Base-by-base conservation (phyloP, 2,113 vertebrate species). In the Protomyctophum bolini region DNA sequence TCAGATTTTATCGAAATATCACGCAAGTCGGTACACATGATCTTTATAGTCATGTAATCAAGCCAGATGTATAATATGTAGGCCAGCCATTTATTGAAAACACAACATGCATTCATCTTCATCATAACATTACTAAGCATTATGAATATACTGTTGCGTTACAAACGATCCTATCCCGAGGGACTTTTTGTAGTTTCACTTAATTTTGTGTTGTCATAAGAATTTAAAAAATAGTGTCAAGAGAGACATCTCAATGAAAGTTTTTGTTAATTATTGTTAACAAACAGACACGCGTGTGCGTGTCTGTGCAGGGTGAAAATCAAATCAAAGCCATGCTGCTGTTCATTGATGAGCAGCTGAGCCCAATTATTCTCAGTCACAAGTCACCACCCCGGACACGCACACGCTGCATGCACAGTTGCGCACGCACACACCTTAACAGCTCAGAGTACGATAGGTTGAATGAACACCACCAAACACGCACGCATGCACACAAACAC, bases 281-380 rank as follows among this genome's bases (percentile, higher is more conserved):
- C n/a, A n/a, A n/a, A n/a, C n/a, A n/a, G n/a, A n/a, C n/a, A n/a
- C 65, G 10, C 57, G 33, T 7, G 12, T 49, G 47, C 21, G 46
- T 49, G 46, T 21, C 46, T 21, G 12, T 46, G 46, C 7, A 45
- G 48, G 55, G 29, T 6, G 70, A 58, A 58, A 54, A 76, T 62
- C 28, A 52, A 28, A 66, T 62, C 41, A 52, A 50, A 66, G 49
- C 48, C 46, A 59, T 64, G 14, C 58, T 29, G 47, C 61, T 52
- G 63, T 73, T 50, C 66, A 68, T 63, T 57, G 58, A 83, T 82
- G 74, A 83, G 56, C 79, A 88, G 73, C 83, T 86, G 75, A 81
- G 79, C 41, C 81, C 76, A 83, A 83, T 91, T 87, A 86, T 63
- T 66, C 65, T 73, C n/a, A n/a, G n/a, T n/a, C 55, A 68, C 65